phyloP scores from a whole-genome alignment of 2,797 vertebrate species.

The Rhyacichthys aspro region DNA sequence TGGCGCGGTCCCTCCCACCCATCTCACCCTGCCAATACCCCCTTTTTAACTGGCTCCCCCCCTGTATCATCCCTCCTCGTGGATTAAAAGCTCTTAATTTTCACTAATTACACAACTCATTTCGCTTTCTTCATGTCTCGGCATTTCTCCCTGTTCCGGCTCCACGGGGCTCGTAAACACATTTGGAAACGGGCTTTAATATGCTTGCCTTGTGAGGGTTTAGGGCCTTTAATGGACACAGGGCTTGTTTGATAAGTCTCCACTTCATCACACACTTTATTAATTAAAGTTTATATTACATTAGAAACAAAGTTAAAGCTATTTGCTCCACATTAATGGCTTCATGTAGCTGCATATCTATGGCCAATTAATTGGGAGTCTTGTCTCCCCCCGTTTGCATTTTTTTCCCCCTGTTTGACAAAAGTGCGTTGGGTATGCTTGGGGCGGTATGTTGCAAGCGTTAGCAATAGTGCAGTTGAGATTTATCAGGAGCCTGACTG shows the following conservation, averaged over 20 bases:
- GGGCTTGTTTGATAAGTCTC: conserved; percentile 85
- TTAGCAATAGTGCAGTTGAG: conserved; percentile 33
- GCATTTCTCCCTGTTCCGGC: conserved; percentile 76
- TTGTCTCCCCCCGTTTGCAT: conserved; percentile 59
- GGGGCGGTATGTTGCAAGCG: conserved; percentile 46
- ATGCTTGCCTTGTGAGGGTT: conserved; percentile 79
- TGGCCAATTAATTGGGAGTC: conserved; percentile 80
- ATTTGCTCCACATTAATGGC: conserved; percentile 81
- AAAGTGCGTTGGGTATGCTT: conserved; percentile 53
- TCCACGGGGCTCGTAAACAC: conserved; percentile 79
- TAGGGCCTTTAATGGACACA: conserved; percentile 81
- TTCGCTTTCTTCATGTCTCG: conserved; percentile 80
- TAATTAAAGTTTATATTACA: conserved; percentile 85
- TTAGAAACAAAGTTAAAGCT: conserved; percentile 85
- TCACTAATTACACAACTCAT: conserved; percentile 85
- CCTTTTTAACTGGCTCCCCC: conserved; percentile 46
- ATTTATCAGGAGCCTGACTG: conserved; percentile 46
- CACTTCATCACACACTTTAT: conserved; percentile 86
- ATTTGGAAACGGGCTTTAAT: conserved; percentile 80
- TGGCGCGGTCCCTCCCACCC: conserved; percentile 66
- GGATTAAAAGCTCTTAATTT: conserved; percentile 84
- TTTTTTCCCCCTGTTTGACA: conserved; percentile 67
- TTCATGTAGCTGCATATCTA: conserved; percentile 82
- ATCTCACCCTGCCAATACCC: conserved; percentile 57
- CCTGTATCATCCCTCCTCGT: conserved; percentile 66